Evolutionary conservation across 2,113 vertebrate genomes (phyloP).

Genomic region (Pseudopodoces humilis): DNA sequence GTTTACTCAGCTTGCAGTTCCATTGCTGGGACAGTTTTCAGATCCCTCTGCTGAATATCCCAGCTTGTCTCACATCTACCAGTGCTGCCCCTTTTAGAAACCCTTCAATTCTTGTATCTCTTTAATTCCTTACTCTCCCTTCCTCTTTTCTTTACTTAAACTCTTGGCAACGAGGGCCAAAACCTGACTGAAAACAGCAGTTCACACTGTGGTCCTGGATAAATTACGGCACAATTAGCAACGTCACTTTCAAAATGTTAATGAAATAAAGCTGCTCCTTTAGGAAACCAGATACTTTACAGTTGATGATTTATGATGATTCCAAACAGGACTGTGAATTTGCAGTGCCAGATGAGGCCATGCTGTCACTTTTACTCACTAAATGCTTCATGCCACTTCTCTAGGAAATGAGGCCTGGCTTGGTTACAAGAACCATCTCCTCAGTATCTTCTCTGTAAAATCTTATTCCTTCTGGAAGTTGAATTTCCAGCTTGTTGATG

Average conservation of each 20-base stretch:
- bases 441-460: neutral
- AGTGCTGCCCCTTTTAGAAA: neutral
- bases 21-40: neutral
- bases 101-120: neutral
- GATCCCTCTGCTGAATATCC: neutral
- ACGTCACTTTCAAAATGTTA: neutral
- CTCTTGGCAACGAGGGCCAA: neutral
- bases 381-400: neutral
- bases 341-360: neutral
- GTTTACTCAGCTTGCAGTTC: slow-evolving; percentile 10
- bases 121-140: neutral
- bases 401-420: neutral
- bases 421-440: neutral
- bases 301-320: neutral
- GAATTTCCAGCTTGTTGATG: neutral
- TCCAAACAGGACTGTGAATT: neutral
- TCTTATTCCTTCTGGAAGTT: neutral
- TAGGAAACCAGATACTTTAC: neutral
- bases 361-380: neutral
- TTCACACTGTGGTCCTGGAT: slow-evolving; percentile 7
- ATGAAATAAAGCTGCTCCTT: slow-evolving; percentile 48
- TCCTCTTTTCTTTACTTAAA: neutral
- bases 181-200: slow-evolving; percentile 17
- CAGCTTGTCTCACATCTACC: neutral
- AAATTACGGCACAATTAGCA: slow-evolving; percentile 33